A percentile compares a stretch with the other conserved stretches of the same genome.
These are phyloP conservation scores for Plestiodon gilberti DNA, from an alignment of 2,113 vertebrate species.

Conservation along the genomic window DNA sequence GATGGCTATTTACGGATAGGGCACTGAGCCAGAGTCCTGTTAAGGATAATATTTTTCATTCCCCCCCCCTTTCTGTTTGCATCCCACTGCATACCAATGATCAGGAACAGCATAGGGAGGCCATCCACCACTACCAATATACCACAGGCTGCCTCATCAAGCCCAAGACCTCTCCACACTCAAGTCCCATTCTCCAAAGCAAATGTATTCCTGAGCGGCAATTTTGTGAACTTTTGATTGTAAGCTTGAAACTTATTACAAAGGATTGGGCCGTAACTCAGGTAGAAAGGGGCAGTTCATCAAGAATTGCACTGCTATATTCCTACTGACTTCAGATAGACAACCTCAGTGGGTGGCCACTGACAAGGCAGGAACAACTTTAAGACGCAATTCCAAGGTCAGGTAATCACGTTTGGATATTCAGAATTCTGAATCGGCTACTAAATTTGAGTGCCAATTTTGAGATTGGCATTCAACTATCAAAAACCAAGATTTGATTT, in stretches of 20 bases:
- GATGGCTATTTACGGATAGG: slow-evolving; percentile 35
- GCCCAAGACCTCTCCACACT: background rate
- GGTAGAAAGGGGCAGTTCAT: background rate
- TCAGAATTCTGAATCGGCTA: background rate
- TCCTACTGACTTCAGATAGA: background rate
- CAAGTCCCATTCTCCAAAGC: background rate
- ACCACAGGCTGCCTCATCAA: slow-evolving; percentile 20
- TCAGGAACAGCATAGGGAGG: background rate
- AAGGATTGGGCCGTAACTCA: too few species aligned
- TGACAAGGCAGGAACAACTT: background rate
- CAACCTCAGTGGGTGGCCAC: background rate
- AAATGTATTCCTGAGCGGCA: slow-evolving; percentile 16
- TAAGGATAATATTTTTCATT: slow-evolving; percentile 25
- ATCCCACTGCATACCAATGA: background rate
- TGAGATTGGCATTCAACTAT: background rate
- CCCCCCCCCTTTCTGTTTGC: background rate
- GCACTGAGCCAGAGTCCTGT: slow-evolving; percentile 54
- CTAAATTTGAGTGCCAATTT: background rate
- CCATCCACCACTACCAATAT: background rate
- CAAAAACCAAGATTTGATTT: background rate
- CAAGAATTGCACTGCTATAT: background rate
- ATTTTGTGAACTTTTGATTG: background rate
- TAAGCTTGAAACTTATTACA: background rate
- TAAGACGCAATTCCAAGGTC: background rate
- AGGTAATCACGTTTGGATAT: background rate